Percentiles rank a stretch among this genome's conserved stretches.
These are phyloP conservation scores for Rhinopithecus roxellana DNA, from an alignment of 2,113 vertebrate species.

Conservation along the genomic window DNA sequence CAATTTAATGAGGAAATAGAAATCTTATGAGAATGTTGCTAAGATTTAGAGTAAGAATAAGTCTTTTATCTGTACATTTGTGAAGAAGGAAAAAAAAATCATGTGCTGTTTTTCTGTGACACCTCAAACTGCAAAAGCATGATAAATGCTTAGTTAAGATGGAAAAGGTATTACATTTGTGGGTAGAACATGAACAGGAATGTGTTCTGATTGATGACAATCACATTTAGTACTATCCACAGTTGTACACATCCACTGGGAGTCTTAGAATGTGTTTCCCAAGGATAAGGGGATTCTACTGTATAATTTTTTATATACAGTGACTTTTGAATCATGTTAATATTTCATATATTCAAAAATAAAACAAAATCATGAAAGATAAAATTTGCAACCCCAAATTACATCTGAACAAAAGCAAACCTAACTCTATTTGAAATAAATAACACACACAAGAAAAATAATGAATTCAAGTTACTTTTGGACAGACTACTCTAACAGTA, in stretches of 20 bases:
- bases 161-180: neutral
- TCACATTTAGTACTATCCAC: neutral
- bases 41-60: neutral
- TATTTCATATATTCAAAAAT: neutral
- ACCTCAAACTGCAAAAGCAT: neutral
- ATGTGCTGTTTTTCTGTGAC: neutral
- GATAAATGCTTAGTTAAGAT: neutral
- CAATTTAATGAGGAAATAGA: no score
- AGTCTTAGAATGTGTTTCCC: neutral
- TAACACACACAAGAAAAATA: neutral
- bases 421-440: neutral
- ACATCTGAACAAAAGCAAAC: neutral
- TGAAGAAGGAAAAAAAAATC: neutral
- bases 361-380: neutral
- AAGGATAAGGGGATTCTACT: neutral
- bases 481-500: neutral
- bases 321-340: neutral
- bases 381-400: neutral
- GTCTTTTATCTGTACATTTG: neutral
- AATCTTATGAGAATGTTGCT: no score
- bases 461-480: neutral
- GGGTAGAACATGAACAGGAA: neutral
- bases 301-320: neutral
- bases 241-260: neutral
- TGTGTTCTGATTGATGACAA: neutral